These are phyloP conservation scores for Fringilla coelebs DNA, from an alignment of 2,797 vertebrate species.

Conservation along the genomic window DNA sequence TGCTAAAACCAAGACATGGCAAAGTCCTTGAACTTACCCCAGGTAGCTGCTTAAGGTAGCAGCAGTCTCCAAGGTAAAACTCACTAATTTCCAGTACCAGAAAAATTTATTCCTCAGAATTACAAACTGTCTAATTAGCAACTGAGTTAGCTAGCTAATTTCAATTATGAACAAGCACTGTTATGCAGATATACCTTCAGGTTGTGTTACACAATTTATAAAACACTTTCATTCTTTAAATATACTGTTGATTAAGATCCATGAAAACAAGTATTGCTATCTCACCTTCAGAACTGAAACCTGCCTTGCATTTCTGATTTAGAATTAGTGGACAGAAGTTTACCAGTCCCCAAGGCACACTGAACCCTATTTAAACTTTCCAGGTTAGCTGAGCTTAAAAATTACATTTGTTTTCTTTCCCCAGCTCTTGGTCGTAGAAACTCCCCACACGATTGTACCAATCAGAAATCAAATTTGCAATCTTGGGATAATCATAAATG, in stretches of 20 bases:
- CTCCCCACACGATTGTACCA: neutral
- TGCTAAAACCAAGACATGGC: neutral
- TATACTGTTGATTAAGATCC: neutral
- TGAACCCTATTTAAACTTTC: neutral
- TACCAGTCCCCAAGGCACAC: neutral
- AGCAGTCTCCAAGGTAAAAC: neutral
- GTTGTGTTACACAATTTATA: neutral
- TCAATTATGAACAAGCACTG: neutral
- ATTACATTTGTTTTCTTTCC: neutral
- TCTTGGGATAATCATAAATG: neutral
- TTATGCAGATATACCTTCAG: neutral
- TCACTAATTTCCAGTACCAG: neutral
- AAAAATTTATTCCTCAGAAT: neutral
- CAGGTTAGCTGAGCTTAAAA: neutral
- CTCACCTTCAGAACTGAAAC: neutral
- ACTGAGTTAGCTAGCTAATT: neutral
- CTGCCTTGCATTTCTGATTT: neutral
- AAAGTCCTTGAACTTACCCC: neutral
- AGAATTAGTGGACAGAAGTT: neutral
- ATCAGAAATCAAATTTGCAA: neutral
- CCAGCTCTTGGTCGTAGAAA: neutral
- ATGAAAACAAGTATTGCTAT: neutral
- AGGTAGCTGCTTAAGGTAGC: neutral
- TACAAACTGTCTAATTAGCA: neutral
- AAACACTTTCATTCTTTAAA: neutral